Evolutionary conservation across 1,140 invertebrate species (phyloP), one percentile per base, ranked within the genome.

Genomic region (Drosophila leontia): DNA sequence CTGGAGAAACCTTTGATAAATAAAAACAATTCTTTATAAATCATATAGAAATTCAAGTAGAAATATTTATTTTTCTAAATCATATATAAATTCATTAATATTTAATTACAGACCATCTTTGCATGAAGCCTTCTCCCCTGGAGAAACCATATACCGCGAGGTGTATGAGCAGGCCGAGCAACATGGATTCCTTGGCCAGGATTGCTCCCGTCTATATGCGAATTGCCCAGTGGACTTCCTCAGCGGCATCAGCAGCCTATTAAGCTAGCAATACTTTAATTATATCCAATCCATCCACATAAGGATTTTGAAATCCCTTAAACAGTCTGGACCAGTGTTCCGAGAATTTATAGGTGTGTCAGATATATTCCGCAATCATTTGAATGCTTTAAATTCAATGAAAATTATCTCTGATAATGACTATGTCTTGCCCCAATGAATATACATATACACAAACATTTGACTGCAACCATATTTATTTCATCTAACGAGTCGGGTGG

Each of bases 111-210:
- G 92, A 7, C 92, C 92, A 2, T 91, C 92, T 1, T 29, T 87
- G n/a, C 92, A 92, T 23, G 75, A 88, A 15, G 85, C 80, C 1
- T 92, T 92, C 48, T 71, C n/a, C 1, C 62, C 78, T n/a, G 37
- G 57, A 15, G 92, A 92, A 34, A 70, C 44, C 1, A 1, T 82
- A 17, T 91, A 91, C 42, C 78, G 68, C 0, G 58, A 81, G 7
- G 67, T 64, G 6, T 92, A 92, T 44, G 81, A 91, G 45, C 59
- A 77, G 3, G 92, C 92, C 7, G 91, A 92, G 47, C 75, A 67
- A 12, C 72, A 76, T 6, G 92, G 92, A 29, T 85, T 84, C 45
- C 26, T 87, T 7, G 82, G 78, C 9, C 51, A 58, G 12, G 44
- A 91, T 47, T 92, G 91, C 32, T 59, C 71, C 0, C 45, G 48